A percentile compares a stretch with the other conserved stretches of the same genome.
These are phyloP conservation scores for Otolemur garnettii DNA, from an alignment of 2,113 vertebrate species.

Conservation along the genomic window DNA sequence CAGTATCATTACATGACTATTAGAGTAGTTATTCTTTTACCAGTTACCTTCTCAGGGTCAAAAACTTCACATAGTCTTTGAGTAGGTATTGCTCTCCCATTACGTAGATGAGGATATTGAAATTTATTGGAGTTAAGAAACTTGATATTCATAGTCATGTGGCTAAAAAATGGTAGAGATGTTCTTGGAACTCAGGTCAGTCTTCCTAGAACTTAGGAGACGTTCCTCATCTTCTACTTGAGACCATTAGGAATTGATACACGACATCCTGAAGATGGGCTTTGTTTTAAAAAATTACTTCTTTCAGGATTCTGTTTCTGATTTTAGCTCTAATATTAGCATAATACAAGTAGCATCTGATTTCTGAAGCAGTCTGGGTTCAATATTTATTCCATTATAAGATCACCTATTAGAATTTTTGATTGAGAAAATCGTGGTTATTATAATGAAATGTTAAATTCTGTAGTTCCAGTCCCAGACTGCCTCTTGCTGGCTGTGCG, in stretches of 20 bases:
- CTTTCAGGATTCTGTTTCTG: conserved; percentile 50
- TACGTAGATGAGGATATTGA: background rate
- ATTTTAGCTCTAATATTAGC: background rate
- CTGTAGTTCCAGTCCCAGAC: background rate
- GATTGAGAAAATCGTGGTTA: conserved; percentile 45
- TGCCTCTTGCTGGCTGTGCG: background rate
- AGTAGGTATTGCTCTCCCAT: background rate
- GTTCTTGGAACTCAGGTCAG: conserved; percentile 12
- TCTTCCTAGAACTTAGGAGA: background rate
- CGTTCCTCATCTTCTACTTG: background rate
- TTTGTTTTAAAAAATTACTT: conserved; percentile 20
- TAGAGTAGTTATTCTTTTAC: background rate
- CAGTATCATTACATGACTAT: background rate
- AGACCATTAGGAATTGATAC: background rate
- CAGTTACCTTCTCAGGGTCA: background rate
- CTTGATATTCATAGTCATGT: background rate
- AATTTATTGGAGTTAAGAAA: conserved; percentile 38
- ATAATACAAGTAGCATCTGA: background rate
- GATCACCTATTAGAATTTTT: conserved; percentile 58
- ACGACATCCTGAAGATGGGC: background rate
- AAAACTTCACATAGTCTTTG: background rate
- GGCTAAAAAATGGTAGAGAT: background rate
- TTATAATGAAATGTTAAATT: conserved; percentile 5
- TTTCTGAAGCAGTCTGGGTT: conserved; percentile 12
- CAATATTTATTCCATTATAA: conserved; percentile 23